A percentile compares a stretch with the other conserved stretches of the same genome.
phyloP scores from a whole-genome alignment of 2,888 invertebrate species.

The Heliothis peltigera region DNA sequence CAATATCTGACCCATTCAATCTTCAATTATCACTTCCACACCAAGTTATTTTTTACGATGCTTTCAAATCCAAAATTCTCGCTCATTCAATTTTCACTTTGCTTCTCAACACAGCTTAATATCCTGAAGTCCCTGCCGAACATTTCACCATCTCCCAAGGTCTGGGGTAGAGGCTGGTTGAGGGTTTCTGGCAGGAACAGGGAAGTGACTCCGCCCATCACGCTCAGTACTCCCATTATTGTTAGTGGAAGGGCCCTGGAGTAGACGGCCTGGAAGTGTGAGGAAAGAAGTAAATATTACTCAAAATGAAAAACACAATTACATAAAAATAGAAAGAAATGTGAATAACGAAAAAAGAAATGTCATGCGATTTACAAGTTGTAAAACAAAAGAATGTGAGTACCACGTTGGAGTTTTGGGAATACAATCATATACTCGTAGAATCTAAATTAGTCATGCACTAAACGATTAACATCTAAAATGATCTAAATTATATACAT shows the following conservation, averaged over 20 bases:
- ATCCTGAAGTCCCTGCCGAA: constrained; percentile 90
- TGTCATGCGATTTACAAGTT: too few species aligned
- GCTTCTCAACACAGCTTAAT: constrained; percentile 85
- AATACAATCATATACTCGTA: too few species aligned
- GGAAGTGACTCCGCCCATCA: constrained; percentile 89
- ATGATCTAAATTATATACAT: too few species aligned
- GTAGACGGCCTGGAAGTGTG: constrained; percentile 85
- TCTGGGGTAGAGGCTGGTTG: constrained; percentile 91
- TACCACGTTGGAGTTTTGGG: too few species aligned
- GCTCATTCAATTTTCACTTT: constrained; percentile 42
- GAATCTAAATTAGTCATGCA: too few species aligned
- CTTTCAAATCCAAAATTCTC: background rate
- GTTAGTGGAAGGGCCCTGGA: constrained; percentile 90
- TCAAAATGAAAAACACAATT: too few species aligned
- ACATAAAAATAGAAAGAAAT: too few species aligned
- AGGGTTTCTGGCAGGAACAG: constrained; percentile 91
- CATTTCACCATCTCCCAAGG: constrained; percentile 90
- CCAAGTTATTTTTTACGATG: background rate
- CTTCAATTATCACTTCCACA: background rate
- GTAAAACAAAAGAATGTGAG: too few species aligned
- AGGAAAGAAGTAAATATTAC: too few species aligned
- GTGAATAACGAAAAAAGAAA: too few species aligned
- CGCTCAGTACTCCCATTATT: constrained; percentile 90
- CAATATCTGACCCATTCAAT: background rate
- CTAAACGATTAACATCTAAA: too few species aligned